Evolutionary conservation across 2,888 invertebrate genomes (phyloP), one percentile per base, ranked within the genome.

Genomic region (Aspidiotus rigidus): DNA sequence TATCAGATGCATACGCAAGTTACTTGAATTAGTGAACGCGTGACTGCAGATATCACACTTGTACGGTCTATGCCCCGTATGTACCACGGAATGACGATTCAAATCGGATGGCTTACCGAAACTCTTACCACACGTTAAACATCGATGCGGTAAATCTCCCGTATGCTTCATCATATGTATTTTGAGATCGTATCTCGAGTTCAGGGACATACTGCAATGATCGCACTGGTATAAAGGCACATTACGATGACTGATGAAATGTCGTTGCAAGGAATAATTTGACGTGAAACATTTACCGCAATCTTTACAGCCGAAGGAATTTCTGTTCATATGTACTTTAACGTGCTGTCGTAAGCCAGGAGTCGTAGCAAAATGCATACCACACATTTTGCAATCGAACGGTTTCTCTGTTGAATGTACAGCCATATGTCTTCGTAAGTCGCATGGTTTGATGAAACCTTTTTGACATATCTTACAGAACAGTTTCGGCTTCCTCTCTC

Each of bases 21-120:
- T 73, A 64, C 73, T 74, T 7, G 72, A 72, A 64, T 73, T 73
- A 8, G 70, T 72, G 49, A 74, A 73, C 61, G 72, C 72, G 64
- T 71, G 72, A 15, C 71, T 71, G 64, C 74, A 74, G 11, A 71
- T 63, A 28, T 67, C 67, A 67, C 74, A 74, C 2, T 71, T 69
- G 54, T 69, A 70, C 16, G 74, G 73, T 28, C 73, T 57, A 61
- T 74, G 73, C 16, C 72, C 72, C 10, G 73, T 73, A 40, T 74
- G 74, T 16, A 72, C 72, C 11, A 72, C 71, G 39, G 71, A 69
- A 62, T 74, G 74, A 5, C 73, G 71, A 53, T 67, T 73, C 62
- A 74, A 60, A 64, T 73, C 73, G 11, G 73, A 73, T 1, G 72
- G 72, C 67, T 73, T 73, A 16, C 71, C 66, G 59, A 74, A 74